phyloP scores from a whole-genome alignment of 2,797 vertebrate genomes.

The Discoglossus pictus region DNA sequence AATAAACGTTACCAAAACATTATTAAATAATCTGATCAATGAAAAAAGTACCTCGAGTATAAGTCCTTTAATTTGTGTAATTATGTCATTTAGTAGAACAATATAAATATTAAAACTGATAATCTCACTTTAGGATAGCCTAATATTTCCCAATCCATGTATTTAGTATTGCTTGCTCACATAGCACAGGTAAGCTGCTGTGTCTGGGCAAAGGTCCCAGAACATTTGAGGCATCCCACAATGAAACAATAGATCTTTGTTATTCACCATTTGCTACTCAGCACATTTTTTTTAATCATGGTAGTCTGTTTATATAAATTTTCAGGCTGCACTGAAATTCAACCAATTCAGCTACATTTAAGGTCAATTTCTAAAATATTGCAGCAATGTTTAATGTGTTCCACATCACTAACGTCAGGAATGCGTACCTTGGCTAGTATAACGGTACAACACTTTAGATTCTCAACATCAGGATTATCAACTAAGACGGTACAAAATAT shows the following conservation, averaged over 20 bases:
- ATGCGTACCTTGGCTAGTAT: conserved; percentile 32
- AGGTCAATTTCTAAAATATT: conserved; percentile 57
- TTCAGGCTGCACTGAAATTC: conserved; percentile 55
- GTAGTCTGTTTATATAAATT: conserved; percentile 56
- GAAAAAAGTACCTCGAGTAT: too few relatives aligned
- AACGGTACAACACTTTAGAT: background rate
- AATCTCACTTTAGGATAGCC: too few relatives aligned
- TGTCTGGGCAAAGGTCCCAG: conserved; percentile 75
- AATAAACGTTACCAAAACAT: too few relatives aligned
- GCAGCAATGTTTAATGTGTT: conserved; percentile 54
- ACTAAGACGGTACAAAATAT: background rate
- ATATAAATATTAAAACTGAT: too few relatives aligned
- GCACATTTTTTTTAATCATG: conserved; percentile 55
- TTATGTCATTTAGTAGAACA: too few relatives aligned
- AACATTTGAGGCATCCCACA: conserved; percentile 73
- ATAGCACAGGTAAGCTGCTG: conserved; percentile 79
- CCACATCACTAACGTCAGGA: conserved; percentile 52
- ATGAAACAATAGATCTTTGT: conserved; percentile 84
- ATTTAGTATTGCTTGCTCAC: conserved; percentile 69
- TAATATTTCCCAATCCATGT: conserved; percentile 75
- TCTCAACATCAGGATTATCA: background rate
- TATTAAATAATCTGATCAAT: too few relatives aligned
- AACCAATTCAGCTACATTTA: conserved; percentile 56
- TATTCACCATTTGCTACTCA: conserved; percentile 76
- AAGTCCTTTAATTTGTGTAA: too few relatives aligned